A percentile compares a stretch with the other conserved stretches of the same genome.
These are phyloP conservation scores for Myotis yumanensis DNA, from an alignment of 2,113 vertebrate species.

Conservation along the genomic window DNA sequence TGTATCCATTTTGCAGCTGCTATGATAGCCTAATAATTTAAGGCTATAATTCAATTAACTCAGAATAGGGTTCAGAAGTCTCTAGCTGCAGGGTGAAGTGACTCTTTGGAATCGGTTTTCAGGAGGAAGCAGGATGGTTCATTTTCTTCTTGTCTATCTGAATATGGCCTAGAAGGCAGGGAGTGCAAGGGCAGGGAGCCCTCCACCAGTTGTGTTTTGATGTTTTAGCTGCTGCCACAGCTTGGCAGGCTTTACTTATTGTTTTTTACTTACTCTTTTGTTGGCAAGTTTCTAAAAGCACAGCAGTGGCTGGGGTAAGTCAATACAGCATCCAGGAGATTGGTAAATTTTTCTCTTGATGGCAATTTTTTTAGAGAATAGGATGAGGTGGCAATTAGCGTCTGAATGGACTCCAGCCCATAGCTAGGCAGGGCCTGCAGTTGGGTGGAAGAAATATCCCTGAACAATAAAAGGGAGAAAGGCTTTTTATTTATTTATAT, in stretches of 20 bases:
- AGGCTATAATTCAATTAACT: constrained; percentile 41
- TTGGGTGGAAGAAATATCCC: constrained; percentile 92
- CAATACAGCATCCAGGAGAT: constrained; percentile 88
- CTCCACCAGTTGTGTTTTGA: background rate
- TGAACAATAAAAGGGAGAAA: constrained; percentile 72
- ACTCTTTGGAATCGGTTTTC: background rate
- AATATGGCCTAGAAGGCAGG: background rate
- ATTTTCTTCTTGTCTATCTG: background rate
- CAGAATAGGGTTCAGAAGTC: background rate
- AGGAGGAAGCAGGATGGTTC: background rate
- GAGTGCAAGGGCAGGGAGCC: background rate
- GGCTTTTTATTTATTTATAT: constrained; percentile 38
- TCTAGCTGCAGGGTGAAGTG: background rate
- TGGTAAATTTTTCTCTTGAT: constrained; percentile 88
- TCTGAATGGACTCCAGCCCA: constrained; percentile 88
- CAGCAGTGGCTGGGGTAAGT: constrained; percentile 97
- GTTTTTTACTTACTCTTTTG: constrained; percentile 84
- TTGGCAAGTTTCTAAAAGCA: constrained; percentile 88
- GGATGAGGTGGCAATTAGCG: constrained; percentile 87
- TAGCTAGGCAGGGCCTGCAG: constrained; percentile 88
- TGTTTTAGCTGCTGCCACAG: background rate
- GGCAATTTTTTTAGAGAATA: constrained; percentile 92
- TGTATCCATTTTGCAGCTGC: constrained; percentile 5
- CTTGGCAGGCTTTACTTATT: background rate
- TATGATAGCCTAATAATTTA: background rate